A percentile compares a stretch with the other conserved stretches of the same genome.
Evolutionary conservation across 37 sponge, comb jelly and placozoan genomes (phyloP).

Genomic region (Geodia barretti): DNA sequence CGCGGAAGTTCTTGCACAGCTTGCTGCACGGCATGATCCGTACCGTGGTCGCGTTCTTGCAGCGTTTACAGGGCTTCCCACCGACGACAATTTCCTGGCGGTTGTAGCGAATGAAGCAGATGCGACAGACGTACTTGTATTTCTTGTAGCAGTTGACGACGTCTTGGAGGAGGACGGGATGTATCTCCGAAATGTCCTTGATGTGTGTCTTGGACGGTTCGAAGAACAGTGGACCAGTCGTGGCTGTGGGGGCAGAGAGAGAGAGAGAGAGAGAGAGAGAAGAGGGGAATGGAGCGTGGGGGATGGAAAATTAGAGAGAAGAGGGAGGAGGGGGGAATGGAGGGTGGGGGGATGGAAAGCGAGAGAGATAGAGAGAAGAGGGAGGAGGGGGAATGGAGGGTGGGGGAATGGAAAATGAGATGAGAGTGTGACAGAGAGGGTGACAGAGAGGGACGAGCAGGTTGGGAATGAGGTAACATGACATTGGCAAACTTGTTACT

Average conservation of each 20-base stretch:
- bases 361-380: too few relatives aligned
- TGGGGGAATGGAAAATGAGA: too few relatives aligned
- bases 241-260: not conserved
- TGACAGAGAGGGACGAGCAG: too few relatives aligned
- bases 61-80: constrained; percentile 7
- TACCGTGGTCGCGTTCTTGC: constrained; percentile 31
- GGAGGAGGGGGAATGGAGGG: too few relatives aligned
- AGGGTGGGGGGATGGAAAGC: too few relatives aligned
- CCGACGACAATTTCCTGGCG: not conserved
- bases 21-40: constrained; percentile 51
- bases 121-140: constrained; percentile 21
- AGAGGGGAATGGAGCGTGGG: not conserved
- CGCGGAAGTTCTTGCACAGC: constrained; percentile 41
- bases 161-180: constrained; percentile 42
- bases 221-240: not conserved
- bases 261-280: not conserved
- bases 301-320: too few relatives aligned
- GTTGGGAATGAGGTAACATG: too few relatives aligned
- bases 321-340: too few relatives aligned
- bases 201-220: constrained; percentile 19
- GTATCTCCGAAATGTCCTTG: constrained; percentile 27
- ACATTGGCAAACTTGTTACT: too few relatives aligned
- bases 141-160: constrained; percentile 50
- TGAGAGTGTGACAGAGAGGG: too few relatives aligned
- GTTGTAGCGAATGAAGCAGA: constrained; percentile 29